Conservation (phyloP, 2,113 vertebrate genomes). For the Vicugna pacos region DNA sequence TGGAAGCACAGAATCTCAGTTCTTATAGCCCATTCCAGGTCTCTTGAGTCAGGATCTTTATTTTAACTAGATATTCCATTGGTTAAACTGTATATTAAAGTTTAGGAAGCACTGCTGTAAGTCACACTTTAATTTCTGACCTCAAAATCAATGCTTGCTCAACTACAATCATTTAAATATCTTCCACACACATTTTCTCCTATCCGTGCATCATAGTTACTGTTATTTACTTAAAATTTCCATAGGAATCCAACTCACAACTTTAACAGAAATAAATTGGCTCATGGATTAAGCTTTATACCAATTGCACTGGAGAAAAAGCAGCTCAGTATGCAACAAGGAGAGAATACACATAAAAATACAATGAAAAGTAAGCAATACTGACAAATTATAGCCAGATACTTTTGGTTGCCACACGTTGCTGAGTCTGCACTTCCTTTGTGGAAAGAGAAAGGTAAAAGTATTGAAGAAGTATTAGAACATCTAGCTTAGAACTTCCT, state of each 20-base stretch:
- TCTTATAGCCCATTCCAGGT: not conserved
- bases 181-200: not conserved
- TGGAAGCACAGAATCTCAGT: not conserved
- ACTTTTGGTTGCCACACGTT: not conserved
- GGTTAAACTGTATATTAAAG: not conserved
- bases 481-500: not conserved
- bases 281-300: not conserved
- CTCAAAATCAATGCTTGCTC: not conserved
- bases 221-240: not conserved
- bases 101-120: not conserved
- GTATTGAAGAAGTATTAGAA: not conserved
- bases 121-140: not conserved
- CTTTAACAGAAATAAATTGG: not conserved
- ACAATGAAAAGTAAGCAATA: not conserved
- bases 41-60: not conserved
- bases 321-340: not conserved
- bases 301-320: not conserved
- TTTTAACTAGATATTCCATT: not conserved
- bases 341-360: not conserved
- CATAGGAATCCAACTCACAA: not conserved
- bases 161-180: not conserved
- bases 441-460: not conserved
- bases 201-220: not conserved
- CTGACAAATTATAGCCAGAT: not conserved
- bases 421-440: not conserved